Evolutionary conservation across 2,888 invertebrate species (phyloP), one percentile per base, ranked within the genome.

Genomic region (Ptychoptera albimana): DNA sequence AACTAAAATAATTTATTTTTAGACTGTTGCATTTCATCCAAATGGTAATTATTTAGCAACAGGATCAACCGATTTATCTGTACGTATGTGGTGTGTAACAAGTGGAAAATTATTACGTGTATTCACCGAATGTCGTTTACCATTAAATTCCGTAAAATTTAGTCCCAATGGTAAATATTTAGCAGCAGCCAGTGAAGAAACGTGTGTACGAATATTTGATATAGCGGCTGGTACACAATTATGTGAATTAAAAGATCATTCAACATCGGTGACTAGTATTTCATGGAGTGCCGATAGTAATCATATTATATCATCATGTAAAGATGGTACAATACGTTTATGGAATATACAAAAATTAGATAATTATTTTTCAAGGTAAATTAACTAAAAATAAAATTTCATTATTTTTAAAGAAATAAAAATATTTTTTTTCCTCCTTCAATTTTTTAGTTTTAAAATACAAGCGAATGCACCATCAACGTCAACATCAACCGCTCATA

Each of bases 1-100:
- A 41, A 38, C 32, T 29, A n/a, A n/a, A n/a, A n/a, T n/a, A n/a
- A n/a, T 46, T 40, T 30, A 37, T 42, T 42, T 36, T 1, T 44
- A 66, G 61, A 58, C 62, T 44, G 48, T 66, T n/a, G 79, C 80
- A 55, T 92, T 94, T 67, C 94, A 94, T 68, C 89, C 92, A 1
- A 94, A 92, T 64, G 82, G 84, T 52, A 77, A 80, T 53, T 93
- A 94, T 61, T 59, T 93, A 51, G 91, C 88, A 34, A 86, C 88
- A 0, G 93, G 91, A 9, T 87, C 92, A 2, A 76, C 82, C n/a
- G 94, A 94, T 68, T 81, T 82, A 59, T 83, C 82, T 35, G 79
- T 92, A 40, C 75, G 92, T 31, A 66, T 94, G 55, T 94, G 92
- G 92, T 80, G 77, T 52, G 75, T 87, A 43, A 79, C 82, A 48